Conservation (phyloP, 2,888 invertebrate species). For the Euzophera pinguis region DNA sequence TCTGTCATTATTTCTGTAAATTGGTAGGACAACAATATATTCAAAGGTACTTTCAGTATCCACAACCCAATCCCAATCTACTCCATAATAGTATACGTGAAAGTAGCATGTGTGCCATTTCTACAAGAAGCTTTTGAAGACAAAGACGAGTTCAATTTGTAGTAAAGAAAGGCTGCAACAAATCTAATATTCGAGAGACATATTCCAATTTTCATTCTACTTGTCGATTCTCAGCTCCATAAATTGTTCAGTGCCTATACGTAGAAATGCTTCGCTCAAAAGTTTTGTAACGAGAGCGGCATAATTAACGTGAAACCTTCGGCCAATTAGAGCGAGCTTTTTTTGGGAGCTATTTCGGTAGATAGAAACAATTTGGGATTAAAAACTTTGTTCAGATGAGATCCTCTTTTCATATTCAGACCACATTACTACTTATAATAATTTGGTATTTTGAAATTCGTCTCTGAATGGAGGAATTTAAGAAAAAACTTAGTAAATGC, state of each 20-base stretch:
- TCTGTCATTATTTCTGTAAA: no score
- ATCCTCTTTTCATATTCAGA: not conserved
- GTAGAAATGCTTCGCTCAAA: constrained; percentile 16
- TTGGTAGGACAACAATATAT: no score
- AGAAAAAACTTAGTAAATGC: no score
- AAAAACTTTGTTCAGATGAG: not conserved
- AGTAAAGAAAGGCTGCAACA: no score
- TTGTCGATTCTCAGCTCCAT: not conserved
- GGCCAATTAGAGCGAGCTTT: constrained; percentile 35
- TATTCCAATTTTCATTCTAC: not conserved
- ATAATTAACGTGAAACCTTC: constrained; percentile 31
- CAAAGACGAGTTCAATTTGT: no score
- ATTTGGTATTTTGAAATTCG: no score
- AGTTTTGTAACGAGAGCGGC: constrained; percentile 25
- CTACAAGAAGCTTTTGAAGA: no score
- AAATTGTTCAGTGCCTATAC: not conserved
- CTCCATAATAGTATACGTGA: no score
- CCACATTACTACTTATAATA: not conserved
- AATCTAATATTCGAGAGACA: not conserved
- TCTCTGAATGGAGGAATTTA: no score
- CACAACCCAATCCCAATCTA: no score
- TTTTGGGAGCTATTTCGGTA: constrained; percentile 22
- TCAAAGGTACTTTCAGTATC: no score
- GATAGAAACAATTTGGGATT: constrained; percentile 4
- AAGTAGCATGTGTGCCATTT: no score